Evolutionary conservation across 1,140 invertebrate species (phyloP).

Genomic region (Drosophila funebris): DNA sequence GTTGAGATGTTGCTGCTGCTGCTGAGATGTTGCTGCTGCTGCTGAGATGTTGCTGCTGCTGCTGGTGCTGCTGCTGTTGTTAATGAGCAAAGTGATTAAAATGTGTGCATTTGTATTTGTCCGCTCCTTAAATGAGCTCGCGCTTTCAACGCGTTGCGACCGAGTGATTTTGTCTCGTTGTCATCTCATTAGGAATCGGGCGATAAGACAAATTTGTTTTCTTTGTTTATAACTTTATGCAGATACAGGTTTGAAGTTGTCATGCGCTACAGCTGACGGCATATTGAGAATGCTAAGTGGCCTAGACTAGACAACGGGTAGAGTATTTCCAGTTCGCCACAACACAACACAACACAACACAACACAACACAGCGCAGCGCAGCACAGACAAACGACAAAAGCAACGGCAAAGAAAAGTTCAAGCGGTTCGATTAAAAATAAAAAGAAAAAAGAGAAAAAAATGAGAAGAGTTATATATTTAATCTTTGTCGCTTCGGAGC

Average conservation of each 20-base stretch:
- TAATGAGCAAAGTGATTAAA: conserved; percentile 82
- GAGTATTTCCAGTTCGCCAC: conserved; percentile 23
- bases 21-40: background rate
- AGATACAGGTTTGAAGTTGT: conserved; percentile 65
- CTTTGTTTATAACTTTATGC: conserved; percentile 81
- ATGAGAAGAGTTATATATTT: conserved; percentile 64
- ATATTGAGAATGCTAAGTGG: background rate
- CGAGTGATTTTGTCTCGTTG: conserved; percentile 78
- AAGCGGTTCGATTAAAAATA: conserved; percentile 20
- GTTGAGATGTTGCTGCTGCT: background rate
- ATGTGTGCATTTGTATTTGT: conserved; percentile 83
- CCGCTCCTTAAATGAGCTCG: conserved; percentile 80
- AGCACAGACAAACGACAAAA: background rate
- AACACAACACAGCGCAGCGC: no score
- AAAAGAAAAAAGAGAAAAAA: background rate
- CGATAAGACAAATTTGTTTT: conserved; percentile 83
- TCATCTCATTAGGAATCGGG: conserved; percentile 82
- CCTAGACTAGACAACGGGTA: background rate
- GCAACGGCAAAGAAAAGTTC: conserved; percentile 23
- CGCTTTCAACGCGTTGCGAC: conserved; percentile 72
- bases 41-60: background rate
- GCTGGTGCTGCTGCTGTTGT: conserved; percentile 31
- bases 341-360: no score
- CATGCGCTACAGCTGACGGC: conserved; percentile 17
- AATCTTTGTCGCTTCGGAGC: conserved; percentile 76